Evolutionary conservation across 2,888 invertebrate species (phyloP), one percentile per base, ranked within the genome.

Genomic region (Thelaira solivaga): DNA sequence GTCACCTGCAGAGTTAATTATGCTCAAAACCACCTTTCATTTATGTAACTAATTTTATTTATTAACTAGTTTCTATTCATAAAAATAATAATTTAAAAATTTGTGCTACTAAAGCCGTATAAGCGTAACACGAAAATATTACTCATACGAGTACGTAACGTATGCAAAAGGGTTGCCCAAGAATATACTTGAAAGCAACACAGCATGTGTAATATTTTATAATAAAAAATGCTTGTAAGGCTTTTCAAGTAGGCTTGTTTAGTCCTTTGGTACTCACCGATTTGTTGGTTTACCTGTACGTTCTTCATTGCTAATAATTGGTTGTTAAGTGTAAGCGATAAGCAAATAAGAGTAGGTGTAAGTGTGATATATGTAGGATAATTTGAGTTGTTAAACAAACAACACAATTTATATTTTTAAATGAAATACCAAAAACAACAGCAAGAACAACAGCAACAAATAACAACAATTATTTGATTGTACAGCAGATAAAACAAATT

Each of bases 401-500:
- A 55, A 34, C 22, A 31, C 13, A 36, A 24, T 49, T 18, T 26
- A 49, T n/a, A n/a, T n/a, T n/a, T n/a, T n/a, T n/a, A 47, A 16
- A 18, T 29, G 36, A 39, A 31, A 51, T n/a, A n/a, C n/a, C 16
- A 34, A 34, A 11, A 49, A 18, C 34, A n/a, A 53, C 22, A 53
- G 20, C 20, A 53, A 53, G 34, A 51, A 16, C 11, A 51, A 24
- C 57, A 39, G 7, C 43, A 34, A 16, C 45, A n/a, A n/a, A n/a
- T n/a, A n/a, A 45, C 43, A 67, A 61, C 31, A 65, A 68, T 53
- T 51, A 73, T 73, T 53, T 61, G 64, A 67, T 74, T 74, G 20
- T 74, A 43, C 67, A 53, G 36, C 24, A 36, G 74, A 74, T 68
- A 67, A 61, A 61, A 53, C 67, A 74, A 74, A 74, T 61, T 67